Base-by-base conservation (phyloP, 2,797 vertebrate genomes). In the Anableps anableps region DNA sequence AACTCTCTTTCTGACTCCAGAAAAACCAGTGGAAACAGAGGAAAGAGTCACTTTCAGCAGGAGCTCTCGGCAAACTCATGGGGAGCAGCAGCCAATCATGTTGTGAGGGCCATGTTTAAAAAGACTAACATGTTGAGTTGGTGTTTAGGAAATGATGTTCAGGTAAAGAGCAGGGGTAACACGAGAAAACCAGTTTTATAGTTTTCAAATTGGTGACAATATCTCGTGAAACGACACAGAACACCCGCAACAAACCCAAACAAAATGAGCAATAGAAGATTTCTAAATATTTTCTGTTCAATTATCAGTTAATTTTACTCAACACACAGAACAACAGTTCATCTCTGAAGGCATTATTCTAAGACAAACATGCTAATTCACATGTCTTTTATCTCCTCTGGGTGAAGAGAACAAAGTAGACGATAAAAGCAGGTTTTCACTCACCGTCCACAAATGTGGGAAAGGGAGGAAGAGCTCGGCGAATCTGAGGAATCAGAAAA, bases 371-470 rank as follows among this genome's bases (percentile, higher is more conserved):
- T 21, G 36, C 0, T 5, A 1, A 45, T 76, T 58, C 9, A 21
- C 72, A 19, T 14, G 14, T 34, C 4, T 45, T 45, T 66, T 75
- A 14, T 2, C 38, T 1, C 11, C 16, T 43, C 34, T 26, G 58
- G 74, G 78, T 51, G 1, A 23, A 50, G 26, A 48, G 17, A 55
- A 26, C 0, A n/a, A 8, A 62, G 41, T 13, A 34, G 68, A 83
- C 11, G 50, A 76, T 50, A 3, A 72, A 36, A 55, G 38, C 2
- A 13, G 2, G 3, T 21, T 66, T 17, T 43, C 76, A 92, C 97
- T 97, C 95, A 99, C 98, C 97, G 91, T 99, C 98, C 88, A 99
- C 98, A 83, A 98, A 99, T 1, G 97, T 98, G 82, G 98, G 98
- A 90, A 99, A 99, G 23, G 97, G 96, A 88, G 97, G 97, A 95